A percentile compares a stretch with the other conserved stretches of the same genome.
Evolutionary conservation across 2,888 invertebrate species (phyloP).

Genomic region (Drosophila meridiana): DNA sequence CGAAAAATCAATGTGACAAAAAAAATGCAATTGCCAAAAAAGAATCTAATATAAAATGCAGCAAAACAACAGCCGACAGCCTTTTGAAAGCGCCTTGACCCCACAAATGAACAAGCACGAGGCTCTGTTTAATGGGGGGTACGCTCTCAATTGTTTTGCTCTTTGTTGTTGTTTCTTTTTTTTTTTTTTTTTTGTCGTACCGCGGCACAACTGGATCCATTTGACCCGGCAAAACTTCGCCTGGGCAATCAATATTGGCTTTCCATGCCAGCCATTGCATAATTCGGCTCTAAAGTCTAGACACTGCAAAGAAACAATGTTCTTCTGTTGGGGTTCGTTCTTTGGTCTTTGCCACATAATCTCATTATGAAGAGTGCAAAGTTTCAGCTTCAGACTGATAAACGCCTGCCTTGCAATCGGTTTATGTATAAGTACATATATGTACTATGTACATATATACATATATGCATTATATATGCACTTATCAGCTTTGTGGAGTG

Average conservation of each 20-base stretch:
- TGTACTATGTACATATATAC: not conserved
- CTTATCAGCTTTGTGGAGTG: slow-evolving; percentile 39
- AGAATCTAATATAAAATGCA: slow-evolving; percentile 9
- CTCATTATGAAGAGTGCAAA: slow-evolving; percentile 54
- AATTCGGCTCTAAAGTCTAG: slow-evolving; percentile 39
- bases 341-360: slow-evolving; percentile 38
- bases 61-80: slow-evolving; percentile 7
- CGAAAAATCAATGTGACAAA: slow-evolving; percentile 54
- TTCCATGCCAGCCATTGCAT: slow-evolving; percentile 46
- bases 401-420: slow-evolving; percentile 19
- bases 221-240: slow-evolving; percentile 35
- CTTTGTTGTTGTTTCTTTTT: not conserved
- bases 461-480: not conserved
- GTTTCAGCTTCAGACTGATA: slow-evolving; percentile 47
- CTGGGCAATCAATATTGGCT: slow-evolving; percentile 33
- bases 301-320: slow-evolving; percentile 13
- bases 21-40: slow-evolving; percentile 31
- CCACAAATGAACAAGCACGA: slow-evolving; percentile 25
- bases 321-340: slow-evolving; percentile 15
- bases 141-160: not conserved
- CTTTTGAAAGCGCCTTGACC: slow-evolving; percentile 44
- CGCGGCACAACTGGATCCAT: slow-evolving; percentile 7
- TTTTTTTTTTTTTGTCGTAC: not conserved
- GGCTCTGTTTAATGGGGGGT: slow-evolving; percentile 1
- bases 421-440: not conserved